Evolutionary conservation across 2,888 invertebrate genomes (phyloP).

Genomic region (Athalia rosae): DNA sequence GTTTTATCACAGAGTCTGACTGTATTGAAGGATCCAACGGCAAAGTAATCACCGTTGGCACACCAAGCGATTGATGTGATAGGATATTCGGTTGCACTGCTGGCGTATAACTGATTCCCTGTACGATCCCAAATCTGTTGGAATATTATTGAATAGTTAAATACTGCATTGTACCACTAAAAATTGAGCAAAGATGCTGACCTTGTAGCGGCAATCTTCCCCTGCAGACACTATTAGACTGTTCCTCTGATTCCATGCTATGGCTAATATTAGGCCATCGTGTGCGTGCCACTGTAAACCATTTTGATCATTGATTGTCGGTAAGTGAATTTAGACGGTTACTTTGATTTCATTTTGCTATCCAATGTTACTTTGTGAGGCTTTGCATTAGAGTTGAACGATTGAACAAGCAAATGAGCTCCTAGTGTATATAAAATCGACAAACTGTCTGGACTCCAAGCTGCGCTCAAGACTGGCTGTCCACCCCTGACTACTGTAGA

Average conservation of each 20-base stretch:
- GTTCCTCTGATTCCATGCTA: conserved; percentile 96
- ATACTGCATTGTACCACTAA: not conserved
- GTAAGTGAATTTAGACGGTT: not conserved
- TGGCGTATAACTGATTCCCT: conserved; percentile 91
- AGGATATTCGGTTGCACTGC: conserved; percentile 90
- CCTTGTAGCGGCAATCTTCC: conserved; percentile 94
- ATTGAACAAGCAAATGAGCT: conserved; percentile 81
- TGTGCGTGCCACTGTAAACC: conserved; percentile 94
- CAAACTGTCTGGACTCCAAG: conserved; percentile 86
- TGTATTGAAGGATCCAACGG: conserved; percentile 95
- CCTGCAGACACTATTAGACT: conserved; percentile 95
- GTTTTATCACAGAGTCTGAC: conserved; percentile 94
- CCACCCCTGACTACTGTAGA: conserved; percentile 91
- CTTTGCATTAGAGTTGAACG: conserved; percentile 84
- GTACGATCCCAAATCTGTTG: conserved; percentile 91
- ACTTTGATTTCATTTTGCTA: not conserved
- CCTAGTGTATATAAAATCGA: conserved; percentile 83
- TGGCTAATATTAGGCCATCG: conserved; percentile 92
- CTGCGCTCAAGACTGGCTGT: conserved; percentile 87
- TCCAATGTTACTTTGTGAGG: conserved; percentile 77
- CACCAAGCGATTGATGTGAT: conserved; percentile 95
- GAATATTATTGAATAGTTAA: conserved; percentile 5
- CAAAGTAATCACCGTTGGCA: conserved; percentile 92
- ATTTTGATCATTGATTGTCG: conserved; percentile 33
- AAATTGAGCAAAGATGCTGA: conserved; percentile 61